Conservation (phyloP, 2,888 invertebrate genomes). For the Tolmerus cingulatus region DNA sequence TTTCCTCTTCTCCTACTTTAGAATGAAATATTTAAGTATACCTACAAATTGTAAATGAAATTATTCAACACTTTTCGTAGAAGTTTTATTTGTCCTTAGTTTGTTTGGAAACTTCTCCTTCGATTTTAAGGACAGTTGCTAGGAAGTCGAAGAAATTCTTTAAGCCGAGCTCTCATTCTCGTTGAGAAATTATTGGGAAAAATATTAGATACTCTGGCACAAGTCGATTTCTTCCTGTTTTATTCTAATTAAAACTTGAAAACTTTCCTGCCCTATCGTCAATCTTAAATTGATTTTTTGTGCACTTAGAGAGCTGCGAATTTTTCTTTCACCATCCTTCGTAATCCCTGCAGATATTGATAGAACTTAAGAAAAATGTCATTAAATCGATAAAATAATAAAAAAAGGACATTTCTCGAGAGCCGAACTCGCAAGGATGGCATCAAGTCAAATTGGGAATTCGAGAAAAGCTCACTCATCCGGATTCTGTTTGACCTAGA, state of each 20-base stretch:
- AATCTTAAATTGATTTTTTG: background rate
- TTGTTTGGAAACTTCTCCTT: background rate
- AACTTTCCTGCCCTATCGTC: background rate
- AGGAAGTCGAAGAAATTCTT: background rate
- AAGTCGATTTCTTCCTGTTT: background rate
- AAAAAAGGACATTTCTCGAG: background rate
- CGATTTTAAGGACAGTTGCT: background rate
- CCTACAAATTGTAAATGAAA: background rate
- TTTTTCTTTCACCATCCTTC: background rate
- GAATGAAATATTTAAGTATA: background rate
- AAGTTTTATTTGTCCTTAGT: background rate
- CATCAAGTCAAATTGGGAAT: constrained; percentile 27
- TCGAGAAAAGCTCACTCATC: background rate
- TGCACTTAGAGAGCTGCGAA: background rate
- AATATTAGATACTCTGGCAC: background rate
- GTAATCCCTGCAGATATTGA: background rate
- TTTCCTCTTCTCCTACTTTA: too few species aligned
- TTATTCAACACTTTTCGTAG: background rate
- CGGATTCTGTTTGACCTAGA: constrained; percentile 20
- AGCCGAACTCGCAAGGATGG: background rate
- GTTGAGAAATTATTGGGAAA: background rate
- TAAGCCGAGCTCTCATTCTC: background rate
- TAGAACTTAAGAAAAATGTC: background rate
- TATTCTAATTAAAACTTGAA: background rate
- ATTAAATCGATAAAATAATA: background rate